Percentiles rank a stretch among this genome's conserved stretches.
Conservation (phyloP, 2,888 invertebrate genomes). For the Agrenia bidenticulata region DNA sequence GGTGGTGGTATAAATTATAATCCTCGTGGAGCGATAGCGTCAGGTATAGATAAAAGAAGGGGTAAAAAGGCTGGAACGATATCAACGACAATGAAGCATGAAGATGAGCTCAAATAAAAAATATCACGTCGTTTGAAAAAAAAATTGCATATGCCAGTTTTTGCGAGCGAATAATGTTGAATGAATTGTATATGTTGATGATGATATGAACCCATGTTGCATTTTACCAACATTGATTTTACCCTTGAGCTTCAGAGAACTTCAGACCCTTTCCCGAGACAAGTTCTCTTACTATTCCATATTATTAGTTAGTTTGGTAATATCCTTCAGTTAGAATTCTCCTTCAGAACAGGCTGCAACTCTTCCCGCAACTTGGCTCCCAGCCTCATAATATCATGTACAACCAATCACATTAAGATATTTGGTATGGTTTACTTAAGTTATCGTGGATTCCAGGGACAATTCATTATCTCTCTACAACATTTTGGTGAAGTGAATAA, state of each 20-base stretch:
- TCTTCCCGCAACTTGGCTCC: background rate
- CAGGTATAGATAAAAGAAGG: no score
- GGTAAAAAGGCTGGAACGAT: no score
- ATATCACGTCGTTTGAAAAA: background rate
- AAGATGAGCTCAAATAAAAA: no score
- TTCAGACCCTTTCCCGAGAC: constrained; percentile 1
- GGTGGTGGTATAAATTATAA: no score
- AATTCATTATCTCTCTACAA: no score
- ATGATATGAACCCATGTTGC: background rate
- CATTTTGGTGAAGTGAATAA: no score
- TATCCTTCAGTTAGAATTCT: constrained; percentile 7
- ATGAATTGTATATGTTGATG: background rate
- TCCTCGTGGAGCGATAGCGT: no score
- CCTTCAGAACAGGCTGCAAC: constrained; percentile 15
- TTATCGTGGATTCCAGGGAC: no score
- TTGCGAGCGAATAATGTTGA: background rate
- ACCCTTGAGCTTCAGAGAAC: constrained; percentile 17
- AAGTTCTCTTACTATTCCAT: background rate
- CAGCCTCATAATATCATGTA: constrained; percentile 4
- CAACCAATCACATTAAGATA: no score
- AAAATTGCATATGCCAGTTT: constrained; percentile 1
- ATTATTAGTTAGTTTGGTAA: constrained; percentile 1
- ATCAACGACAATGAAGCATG: no score
- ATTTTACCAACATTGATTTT: constrained; percentile 19
- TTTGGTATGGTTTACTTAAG: no score